A percentile compares a stretch with the other conserved stretches of the same genome.
These are phyloP conservation scores for Hippolais icterina DNA, from an alignment of 2,113 vertebrate species.

Conservation along the genomic window DNA sequence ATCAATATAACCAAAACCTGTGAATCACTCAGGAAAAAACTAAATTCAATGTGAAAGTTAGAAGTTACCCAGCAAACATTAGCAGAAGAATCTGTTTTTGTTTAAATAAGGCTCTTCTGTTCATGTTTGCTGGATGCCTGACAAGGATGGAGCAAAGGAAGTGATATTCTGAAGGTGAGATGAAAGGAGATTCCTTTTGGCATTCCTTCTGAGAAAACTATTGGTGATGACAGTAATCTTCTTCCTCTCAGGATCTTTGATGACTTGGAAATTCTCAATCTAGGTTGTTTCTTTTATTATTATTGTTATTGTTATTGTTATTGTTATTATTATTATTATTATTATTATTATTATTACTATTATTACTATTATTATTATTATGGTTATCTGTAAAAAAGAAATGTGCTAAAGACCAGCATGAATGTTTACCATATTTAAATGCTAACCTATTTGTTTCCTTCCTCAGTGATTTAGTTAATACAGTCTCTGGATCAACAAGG, in stretches of 20 bases:
- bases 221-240: not conserved
- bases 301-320: too few species aligned
- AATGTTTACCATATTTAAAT: not conserved
- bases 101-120: not conserved
- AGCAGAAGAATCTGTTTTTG: not conserved
- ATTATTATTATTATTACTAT: not conserved
- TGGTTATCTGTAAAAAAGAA: not conserved
- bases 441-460: not conserved
- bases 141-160: not conserved
- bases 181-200: not conserved
- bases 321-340: too few species aligned
- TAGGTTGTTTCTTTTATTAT: not conserved
- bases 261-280: not conserved
- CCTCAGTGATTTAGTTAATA: not conserved
- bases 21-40: not conserved
- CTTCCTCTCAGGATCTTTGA: not conserved
- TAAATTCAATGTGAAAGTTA: conserved; percentile 31
- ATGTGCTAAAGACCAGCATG: not conserved
- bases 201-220: not conserved
- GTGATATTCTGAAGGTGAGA: not conserved
- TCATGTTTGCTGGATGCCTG: not conserved
- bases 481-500: not conserved
- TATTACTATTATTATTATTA: not conserved
- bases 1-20: not conserved
- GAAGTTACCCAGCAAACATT: not conserved